These are phyloP conservation scores for Ranitomeya imitator DNA, from an alignment of 2,113 vertebrate genomes.

Conservation along the genomic window DNA sequence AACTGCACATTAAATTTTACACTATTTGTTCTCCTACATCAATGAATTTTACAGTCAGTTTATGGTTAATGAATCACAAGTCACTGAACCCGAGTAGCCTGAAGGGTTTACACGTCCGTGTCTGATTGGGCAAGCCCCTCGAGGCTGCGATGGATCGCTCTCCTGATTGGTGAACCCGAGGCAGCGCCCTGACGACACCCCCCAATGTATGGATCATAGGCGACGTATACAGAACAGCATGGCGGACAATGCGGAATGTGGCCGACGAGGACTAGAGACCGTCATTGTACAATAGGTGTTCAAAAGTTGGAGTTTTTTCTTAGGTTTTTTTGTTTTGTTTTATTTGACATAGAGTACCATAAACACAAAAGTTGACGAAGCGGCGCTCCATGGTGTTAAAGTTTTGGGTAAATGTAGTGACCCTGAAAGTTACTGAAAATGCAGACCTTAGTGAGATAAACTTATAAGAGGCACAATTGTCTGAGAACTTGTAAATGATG, in stretches of 20 bases:
- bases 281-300: no score
- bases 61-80: not conserved
- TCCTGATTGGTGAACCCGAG: slow-evolving; percentile 21
- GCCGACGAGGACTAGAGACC: not conserved
- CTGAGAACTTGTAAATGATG: no score
- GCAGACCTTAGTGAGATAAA: no score
- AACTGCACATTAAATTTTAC: not conserved
- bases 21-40: not conserved
- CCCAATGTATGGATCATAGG: not conserved
- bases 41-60: not conserved
- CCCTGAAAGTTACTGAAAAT: no score
- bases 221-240: not conserved
- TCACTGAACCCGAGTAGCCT: not conserved
- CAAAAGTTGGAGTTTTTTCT: no score
- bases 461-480: no score
- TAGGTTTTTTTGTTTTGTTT: no score
- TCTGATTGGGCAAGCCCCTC: slow-evolving; percentile 26
- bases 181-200: not conserved
- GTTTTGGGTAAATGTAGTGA: no score
- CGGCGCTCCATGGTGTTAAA: no score
- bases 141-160: not conserved
- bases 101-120: not conserved
- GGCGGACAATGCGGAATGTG: not conserved
- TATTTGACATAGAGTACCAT: no score
- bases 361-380: no score